phyloP scores from a whole-genome alignment of 1,140 invertebrate genomes.

The Phenacoccus solenopsis region DNA sequence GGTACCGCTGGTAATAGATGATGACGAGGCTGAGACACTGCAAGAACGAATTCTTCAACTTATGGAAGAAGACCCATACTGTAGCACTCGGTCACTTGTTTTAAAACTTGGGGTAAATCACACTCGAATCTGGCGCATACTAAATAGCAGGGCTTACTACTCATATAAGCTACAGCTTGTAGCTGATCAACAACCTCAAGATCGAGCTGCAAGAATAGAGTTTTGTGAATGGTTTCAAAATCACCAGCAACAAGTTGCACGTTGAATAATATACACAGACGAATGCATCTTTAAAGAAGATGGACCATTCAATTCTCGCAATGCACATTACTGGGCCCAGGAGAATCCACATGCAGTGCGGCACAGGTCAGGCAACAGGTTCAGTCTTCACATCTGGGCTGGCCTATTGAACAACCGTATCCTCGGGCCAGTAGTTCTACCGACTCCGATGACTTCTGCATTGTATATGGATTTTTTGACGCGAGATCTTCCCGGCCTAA shows the following conservation, averaged over 20 bases:
- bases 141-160: too few relatives aligned
- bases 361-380: not conserved
- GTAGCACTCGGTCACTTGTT: too few relatives aligned
- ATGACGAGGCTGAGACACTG: too few relatives aligned
- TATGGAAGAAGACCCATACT: too few relatives aligned
- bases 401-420: constrained; percentile 23
- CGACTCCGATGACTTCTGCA: constrained; percentile 26
- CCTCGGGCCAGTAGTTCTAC: constrained; percentile 30
- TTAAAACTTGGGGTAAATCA: too few relatives aligned
- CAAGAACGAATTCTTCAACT: too few relatives aligned
- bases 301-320: not conserved
- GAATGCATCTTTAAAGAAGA: not conserved
- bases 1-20: too few relatives aligned
- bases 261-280: not conserved
- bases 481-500: constrained; percentile 22
- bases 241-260: not conserved
- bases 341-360: not conserved
- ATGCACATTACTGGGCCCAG: not conserved
- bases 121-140: too few relatives aligned
- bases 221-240: not conserved
- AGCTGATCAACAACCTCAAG: too few relatives aligned
- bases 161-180: too few relatives aligned
- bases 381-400: not conserved
- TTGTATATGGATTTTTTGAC: constrained; percentile 26
- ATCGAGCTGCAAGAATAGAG: too few relatives aligned